Evolutionary conservation across 2,888 invertebrate species (phyloP).

Genomic region (Panzeria rudis): DNA sequence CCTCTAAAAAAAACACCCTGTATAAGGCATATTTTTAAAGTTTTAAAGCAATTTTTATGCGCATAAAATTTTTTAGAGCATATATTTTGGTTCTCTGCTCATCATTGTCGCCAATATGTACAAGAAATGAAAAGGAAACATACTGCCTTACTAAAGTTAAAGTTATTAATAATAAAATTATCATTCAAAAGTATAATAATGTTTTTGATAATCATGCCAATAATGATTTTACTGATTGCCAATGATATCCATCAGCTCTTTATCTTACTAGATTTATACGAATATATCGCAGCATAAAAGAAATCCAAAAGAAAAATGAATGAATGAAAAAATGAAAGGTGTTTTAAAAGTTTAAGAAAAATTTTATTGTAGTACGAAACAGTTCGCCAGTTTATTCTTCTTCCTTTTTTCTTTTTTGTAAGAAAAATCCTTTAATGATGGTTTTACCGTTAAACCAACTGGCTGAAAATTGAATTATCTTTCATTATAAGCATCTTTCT

Average conservation of each 20-base stretch:
- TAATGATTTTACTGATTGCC: conserved; percentile 59
- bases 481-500: conserved; percentile 81
- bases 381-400: conserved; percentile 38
- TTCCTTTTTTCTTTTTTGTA: background rate
- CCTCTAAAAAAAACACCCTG: too few species aligned
- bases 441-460: conserved; percentile 84
- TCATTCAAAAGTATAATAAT: conserved; percentile 34
- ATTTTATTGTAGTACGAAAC: conserved; percentile 44
- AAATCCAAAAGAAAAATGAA: background rate
- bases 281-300: background rate
- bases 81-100: background rate
- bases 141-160: conserved; percentile 1
- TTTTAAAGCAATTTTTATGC: too few species aligned
- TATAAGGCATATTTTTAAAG: too few species aligned
- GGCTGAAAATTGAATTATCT: conserved; percentile 84
- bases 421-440: conserved; percentile 83
- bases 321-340: conserved; percentile 18
- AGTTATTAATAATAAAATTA: conserved; percentile 50
- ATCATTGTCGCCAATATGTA: background rate
- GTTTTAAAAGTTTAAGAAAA: conserved; percentile 8
- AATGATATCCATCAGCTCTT: conserved; percentile 36
- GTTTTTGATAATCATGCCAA: conserved; percentile 61
- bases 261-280: background rate
- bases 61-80: too few species aligned
- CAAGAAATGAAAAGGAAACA: background rate